Conservation (phyloP, 2,888 invertebrate species). For the Creontiades dilutus region DNA sequence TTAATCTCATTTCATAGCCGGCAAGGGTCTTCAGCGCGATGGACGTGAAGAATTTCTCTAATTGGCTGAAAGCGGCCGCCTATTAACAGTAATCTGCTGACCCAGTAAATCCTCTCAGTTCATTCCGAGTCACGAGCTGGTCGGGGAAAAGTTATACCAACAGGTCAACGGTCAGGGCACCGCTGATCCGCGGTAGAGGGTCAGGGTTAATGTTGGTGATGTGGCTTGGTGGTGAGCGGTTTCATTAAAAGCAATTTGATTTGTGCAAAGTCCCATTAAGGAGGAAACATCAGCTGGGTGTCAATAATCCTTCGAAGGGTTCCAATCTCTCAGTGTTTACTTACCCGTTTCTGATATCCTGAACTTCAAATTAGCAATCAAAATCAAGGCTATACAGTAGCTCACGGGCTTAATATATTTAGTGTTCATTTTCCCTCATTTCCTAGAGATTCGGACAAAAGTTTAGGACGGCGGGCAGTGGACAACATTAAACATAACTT, state of each 20-base stretch:
- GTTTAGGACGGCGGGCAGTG: no score
- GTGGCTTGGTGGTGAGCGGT: neutral
- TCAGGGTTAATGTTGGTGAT: neutral
- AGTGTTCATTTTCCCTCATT: no score
- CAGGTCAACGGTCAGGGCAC: neutral
- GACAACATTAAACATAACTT: no score
- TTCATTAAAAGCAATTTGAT: neutral
- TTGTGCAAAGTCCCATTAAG: neutral
- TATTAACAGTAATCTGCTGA: neutral
- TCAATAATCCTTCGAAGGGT: no score
- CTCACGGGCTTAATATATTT: no score
- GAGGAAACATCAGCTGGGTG: neutral
- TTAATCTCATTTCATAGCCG: no score
- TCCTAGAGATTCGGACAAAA: no score
- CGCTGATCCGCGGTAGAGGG: neutral
- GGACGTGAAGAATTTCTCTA: neutral
- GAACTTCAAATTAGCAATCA: no score
- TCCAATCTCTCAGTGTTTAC: no score
- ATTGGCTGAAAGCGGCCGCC: neutral
- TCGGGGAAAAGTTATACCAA: neutral
- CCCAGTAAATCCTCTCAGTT: constrained; percentile 7
- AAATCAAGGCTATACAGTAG: no score
- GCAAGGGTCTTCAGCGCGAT: no score
- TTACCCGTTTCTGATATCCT: no score
- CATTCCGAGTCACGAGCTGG: constrained; percentile 13